Percentiles rank a stretch among this genome's conserved stretches.
phyloP scores from a whole-genome alignment of 2,113 vertebrate species.

The Daphoenositta chrysoptera region DNA sequence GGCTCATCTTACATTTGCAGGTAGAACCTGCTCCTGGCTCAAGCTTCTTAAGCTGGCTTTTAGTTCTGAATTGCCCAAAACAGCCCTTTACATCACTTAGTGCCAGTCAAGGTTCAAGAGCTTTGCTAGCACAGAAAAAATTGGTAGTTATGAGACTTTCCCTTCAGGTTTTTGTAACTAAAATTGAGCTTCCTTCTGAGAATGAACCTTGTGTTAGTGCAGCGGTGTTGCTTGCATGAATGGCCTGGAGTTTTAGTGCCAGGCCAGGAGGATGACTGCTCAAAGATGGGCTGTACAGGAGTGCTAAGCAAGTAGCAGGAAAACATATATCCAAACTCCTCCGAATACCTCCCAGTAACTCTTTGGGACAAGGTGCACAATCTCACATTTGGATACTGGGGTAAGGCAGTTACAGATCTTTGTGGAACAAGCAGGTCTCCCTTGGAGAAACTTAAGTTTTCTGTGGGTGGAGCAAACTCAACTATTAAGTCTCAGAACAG shows the following conservation, averaged over 20 bases:
- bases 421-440: not conserved
- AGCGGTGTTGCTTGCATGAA: not conserved
- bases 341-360: not conserved
- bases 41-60: not conserved
- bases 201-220: not conserved
- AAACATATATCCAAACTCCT: not conserved
- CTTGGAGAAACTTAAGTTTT: not conserved
- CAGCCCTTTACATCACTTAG: not conserved
- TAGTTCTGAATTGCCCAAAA: not conserved
- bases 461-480: not conserved
- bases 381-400: not conserved
- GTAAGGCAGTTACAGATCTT: not conserved
- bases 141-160: not conserved
- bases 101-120: not conserved
- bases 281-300: not conserved
- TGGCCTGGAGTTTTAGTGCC: not conserved
- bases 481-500: not conserved
- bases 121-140: not conserved
- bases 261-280: not conserved
- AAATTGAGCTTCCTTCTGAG: not conserved
- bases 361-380: not conserved
- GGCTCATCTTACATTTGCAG: not conserved
- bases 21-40: not conserved
- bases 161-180: not conserved
- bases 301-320: not conserved